Base-by-base conservation (phyloP, 37 sponge, comb jelly and placozoan genomes). In the Hormiphora californensis region DNA sequence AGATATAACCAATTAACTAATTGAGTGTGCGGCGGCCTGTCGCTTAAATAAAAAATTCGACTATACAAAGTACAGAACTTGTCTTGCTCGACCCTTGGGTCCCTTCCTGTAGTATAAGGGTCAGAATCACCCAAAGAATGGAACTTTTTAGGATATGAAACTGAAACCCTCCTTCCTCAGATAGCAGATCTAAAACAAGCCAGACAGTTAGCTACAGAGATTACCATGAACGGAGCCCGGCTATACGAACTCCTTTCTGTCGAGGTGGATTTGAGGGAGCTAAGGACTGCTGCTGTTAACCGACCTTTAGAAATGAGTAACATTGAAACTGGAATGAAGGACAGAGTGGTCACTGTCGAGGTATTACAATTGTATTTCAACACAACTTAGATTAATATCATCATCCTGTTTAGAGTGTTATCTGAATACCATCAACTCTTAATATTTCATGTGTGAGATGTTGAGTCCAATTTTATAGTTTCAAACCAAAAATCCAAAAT, bases 151-250 rank as follows among this genome's bases (percentile, higher is more conserved):
- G 19, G 19, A 53, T 53, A 19, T 21, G 21, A 21, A 19, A 53
- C 54, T 53, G 54, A n/a, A n/a, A n/a, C n/a, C n/a, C n/a, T n/a
- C n/a, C n/a, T n/a, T 54, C 37, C 40, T 51, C 54, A 93, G 92
- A 86, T 90, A 3, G 63, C 91, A 17, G 95, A 97, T 46, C 89
- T 94, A 39, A 97, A 94, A 65, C 87, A 88, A 28, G 92, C 92
- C 40, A 69, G 99, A 54, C 94, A 97, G 89, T 67, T 97, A 21
- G 95, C 99, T 0, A 92, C 95, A 8, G 92, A 97, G 46, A 92
- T 97, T 27, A 97, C 99, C 7, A 78, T 89, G 31, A 86, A 85
- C 32, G 99, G 99, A 68, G 94, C 99, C 17, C 91, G 86, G 54
- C 85, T 97, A 53, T 92, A 92, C 81, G 95, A 93, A 38, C 88